These are phyloP conservation scores for Himalopsyche tibetana DNA, from an alignment of 2,888 invertebrate species.

Conservation along the genomic window DNA sequence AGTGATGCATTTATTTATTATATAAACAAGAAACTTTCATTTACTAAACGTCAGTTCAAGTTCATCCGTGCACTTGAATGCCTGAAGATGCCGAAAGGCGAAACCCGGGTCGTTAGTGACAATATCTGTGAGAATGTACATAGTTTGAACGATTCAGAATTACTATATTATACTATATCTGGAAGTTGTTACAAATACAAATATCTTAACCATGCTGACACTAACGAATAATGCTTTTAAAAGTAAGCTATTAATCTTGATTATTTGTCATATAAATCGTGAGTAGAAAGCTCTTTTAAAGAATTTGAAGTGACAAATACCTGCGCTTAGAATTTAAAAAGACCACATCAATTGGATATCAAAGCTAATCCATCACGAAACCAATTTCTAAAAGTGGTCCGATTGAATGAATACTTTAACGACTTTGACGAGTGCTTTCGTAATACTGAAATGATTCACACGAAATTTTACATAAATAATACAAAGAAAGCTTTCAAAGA, in stretches of 20 bases:
- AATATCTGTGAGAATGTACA: no score
- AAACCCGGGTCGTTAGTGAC: no score
- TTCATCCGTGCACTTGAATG: no score
- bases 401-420: background rate
- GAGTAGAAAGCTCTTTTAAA: constrained; percentile 19
- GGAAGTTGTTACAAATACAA: no score
- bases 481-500: background rate
- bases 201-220: background rate
- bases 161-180: no score
- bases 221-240: constrained; percentile 4
- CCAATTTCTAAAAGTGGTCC: background rate
- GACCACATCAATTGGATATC: constrained; percentile 24
- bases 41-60: no score
- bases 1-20: no score
- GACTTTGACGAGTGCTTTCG: background rate
- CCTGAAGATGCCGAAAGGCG: no score
- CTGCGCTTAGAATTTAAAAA: background rate
- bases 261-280: constrained; percentile 4
- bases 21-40: no score
- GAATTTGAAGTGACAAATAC: constrained; percentile 4
- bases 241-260: constrained; percentile 15
- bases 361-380: constrained; percentile 8
- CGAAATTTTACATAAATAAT: background rate
- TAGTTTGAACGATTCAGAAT: no score
- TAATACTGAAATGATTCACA: background rate